These are phyloP conservation scores for Lepus timidus DNA, from an alignment of 2,113 vertebrate species.

Conservation along the genomic window DNA sequence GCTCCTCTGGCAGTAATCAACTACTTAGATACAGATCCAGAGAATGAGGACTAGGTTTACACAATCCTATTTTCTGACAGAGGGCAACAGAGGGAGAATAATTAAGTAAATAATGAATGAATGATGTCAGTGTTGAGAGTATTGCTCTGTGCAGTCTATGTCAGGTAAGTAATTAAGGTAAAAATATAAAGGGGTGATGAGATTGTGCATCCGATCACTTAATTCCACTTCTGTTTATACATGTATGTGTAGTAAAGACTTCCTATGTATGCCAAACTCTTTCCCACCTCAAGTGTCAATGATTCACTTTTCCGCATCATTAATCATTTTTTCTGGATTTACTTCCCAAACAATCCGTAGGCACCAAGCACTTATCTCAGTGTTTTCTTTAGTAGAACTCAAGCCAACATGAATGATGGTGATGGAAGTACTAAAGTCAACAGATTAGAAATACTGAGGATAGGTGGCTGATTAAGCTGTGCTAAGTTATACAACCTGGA, in stretches of 20 bases:
- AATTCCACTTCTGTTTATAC: not conserved
- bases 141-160: not conserved
- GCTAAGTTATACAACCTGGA: not conserved
- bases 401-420: not conserved
- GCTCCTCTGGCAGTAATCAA: not conserved
- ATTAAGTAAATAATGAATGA: not conserved
- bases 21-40: not conserved
- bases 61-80: not conserved
- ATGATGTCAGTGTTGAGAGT: not conserved
- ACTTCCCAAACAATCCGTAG: not conserved
- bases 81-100: too few relatives aligned
- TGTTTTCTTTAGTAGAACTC: not conserved
- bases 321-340: not conserved
- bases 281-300: not conserved
- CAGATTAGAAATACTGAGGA: not conserved
- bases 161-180: not conserved
- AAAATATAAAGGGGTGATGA: fast-evolving
- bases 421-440: not conserved
- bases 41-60: not conserved
- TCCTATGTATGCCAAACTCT: fast-evolving
- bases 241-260: fast-evolving
- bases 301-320: not conserved
- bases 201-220: fast-evolving
- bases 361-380: not conserved
- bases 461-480: not conserved